Base-by-base conservation (phyloP, 2,797 vertebrate species). In the Sebastes taczanowskii region DNA sequence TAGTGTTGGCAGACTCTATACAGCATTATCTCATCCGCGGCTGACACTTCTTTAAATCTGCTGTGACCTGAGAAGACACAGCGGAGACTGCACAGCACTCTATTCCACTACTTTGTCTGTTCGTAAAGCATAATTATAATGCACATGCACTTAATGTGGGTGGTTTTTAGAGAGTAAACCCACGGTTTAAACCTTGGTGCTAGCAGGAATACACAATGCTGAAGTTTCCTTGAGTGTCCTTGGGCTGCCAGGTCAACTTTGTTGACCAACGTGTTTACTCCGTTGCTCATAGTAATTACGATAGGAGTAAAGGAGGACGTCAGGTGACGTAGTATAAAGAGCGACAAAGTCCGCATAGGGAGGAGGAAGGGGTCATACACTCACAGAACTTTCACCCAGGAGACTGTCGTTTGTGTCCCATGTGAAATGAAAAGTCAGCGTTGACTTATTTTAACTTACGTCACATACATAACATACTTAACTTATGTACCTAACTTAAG, bases 1-100 rank as follows among this genome's bases (percentile, higher is more conserved):
- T 92, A 84, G 89, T 92, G 91, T 91, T 91, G 91, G 93, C 92
- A 94, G 89, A 93, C 92, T 91, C 90, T 68, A 85, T 83, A 80
- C 78, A 89, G 88, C 93, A 93, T 94, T 90, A 93, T 86, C 88
- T 91, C 87, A 92, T 90, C 86, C 81, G 66, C 27, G 34, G 82
- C 86, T 74, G 80, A 89, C 87, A 83, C 82, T 89, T 83, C 78
- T 88, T 91, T 91, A 89, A 88, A 82, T 83, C 72, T 38, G 70
- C 64, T 86, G 71, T 90, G 89, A 91, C 88, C 88, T 85, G 30
- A 78, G 82, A 88, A 59, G 76, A 85, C 88, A 80, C 86, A 81
- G 74, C 69, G 70, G 71, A 86, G 78, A 72, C 80, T 77, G 55
- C 46, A 58, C 72, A 42, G 73, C 78, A 67, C 81, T 80, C 59